phyloP scores from a whole-genome alignment of 2,888 invertebrate genomes.

The Hedychridium roseum region DNA sequence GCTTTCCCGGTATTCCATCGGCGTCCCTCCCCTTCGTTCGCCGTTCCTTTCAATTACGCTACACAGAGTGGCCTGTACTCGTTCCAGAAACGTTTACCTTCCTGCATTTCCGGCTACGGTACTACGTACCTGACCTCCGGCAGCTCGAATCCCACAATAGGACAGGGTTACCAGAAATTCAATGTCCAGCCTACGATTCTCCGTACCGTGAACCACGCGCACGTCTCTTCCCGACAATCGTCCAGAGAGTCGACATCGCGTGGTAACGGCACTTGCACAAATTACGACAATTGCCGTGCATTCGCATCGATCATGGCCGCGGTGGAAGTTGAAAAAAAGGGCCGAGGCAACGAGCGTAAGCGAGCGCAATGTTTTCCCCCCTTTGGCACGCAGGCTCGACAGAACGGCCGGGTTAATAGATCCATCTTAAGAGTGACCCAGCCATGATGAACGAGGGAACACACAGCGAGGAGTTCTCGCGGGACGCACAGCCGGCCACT shows the following conservation, averaged over 20 bases:
- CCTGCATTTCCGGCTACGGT: constrained; percentile 33
- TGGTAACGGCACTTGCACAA: no score
- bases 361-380: no score
- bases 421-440: constrained; percentile 26
- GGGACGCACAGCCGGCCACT: no score
- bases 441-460: constrained; percentile 26
- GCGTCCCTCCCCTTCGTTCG: constrained; percentile 8
- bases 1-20: constrained; percentile 34
- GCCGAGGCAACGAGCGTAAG: no score
- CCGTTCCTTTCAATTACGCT: background rate
- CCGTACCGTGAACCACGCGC: constrained; percentile 13
- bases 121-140: constrained; percentile 19
- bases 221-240: constrained; percentile 6
- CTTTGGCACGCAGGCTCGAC: constrained; percentile 5
- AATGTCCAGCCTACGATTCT: no score
- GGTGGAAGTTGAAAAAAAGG: no score
- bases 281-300: no score
- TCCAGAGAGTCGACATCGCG: no score
- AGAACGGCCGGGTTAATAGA: constrained; percentile 28
- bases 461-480: background rate
- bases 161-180: no score
- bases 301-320: no score
- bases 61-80: constrained; percentile 13
- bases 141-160: constrained; percentile 31
- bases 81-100: constrained; percentile 22